Percentiles rank a stretch among this genome's conserved stretches.
phyloP scores from a whole-genome alignment of 2,113 vertebrate genomes.

The Copsychus sechellarum region DNA sequence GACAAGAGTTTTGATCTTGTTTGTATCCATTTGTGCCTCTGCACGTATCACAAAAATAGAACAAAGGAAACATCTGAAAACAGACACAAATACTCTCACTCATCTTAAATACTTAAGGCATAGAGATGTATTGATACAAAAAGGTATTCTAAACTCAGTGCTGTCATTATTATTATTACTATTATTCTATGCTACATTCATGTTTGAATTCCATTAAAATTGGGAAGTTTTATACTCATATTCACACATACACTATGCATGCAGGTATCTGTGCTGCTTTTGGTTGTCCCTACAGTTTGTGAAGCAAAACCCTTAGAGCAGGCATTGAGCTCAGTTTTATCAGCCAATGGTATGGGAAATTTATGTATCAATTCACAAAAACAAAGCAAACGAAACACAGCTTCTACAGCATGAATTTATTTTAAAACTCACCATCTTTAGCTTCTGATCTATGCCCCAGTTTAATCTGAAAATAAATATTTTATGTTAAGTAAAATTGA shows the following conservation, averaged over 20 bases:
- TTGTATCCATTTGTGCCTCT: not conserved
- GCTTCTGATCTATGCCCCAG: conserved; percentile 96
- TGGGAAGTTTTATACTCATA: not conserved
- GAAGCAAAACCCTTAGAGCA: not conserved
- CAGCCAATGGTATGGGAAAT: not conserved
- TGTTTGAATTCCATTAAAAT: not conserved
- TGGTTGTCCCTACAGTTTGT: not conserved
- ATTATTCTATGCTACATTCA: not conserved
- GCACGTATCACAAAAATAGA: not conserved
- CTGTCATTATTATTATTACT: not conserved
- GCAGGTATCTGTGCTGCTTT: not conserved
- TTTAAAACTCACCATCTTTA: conserved; percentile 88
- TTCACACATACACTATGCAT: not conserved
- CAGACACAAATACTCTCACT: not conserved
- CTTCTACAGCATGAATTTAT: not conserved
- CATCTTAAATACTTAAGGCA: not conserved
- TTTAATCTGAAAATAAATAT: conserved; percentile 85
- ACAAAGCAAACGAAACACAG: not conserved
- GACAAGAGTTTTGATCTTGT: not conserved
- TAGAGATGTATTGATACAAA: not conserved
- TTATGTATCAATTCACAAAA: not conserved
- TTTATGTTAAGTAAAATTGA: not conserved
- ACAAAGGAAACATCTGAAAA: not conserved
- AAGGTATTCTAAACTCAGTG: not conserved
- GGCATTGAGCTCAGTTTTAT: not conserved